A percentile compares a stretch with the other conserved stretches of the same genome.
These are phyloP conservation scores for Pterois miles DNA, from an alignment of 2,797 vertebrate species.

Conservation along the genomic window DNA sequence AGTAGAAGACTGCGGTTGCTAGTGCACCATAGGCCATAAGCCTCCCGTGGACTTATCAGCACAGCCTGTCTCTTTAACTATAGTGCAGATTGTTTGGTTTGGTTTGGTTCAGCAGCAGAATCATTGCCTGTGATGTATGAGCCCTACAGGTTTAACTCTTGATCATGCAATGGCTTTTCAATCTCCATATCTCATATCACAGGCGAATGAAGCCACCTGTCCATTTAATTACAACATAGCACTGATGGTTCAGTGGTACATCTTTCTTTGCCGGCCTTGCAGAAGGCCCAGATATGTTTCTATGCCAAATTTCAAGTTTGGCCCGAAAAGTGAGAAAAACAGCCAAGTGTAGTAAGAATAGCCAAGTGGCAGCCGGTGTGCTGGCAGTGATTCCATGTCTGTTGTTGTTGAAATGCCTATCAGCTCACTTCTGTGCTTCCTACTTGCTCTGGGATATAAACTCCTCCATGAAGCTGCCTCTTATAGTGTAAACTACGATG, in stretches of 20 bases:
- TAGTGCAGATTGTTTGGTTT: neutral
- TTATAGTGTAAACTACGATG: neutral
- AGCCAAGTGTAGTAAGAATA: constrained; percentile 44
- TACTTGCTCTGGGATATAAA: constrained; percentile 20
- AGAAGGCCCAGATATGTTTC: constrained; percentile 33
- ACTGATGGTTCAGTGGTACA: neutral
- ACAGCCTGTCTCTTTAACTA: constrained; percentile 13
- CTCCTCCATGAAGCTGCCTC: neutral
- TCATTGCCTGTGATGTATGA: neutral
- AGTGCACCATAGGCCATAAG: constrained; percentile 6
- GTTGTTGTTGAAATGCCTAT: constrained; percentile 36
- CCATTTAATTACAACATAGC: constrained; percentile 30
- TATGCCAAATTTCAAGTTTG: constrained; percentile 41
- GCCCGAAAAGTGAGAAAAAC: constrained; percentile 31
- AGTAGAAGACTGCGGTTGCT: constrained; percentile 20
- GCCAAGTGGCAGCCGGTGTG: constrained; percentile 25
- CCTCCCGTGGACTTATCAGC: constrained; percentile 33
- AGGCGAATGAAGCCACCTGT: constrained; percentile 28
- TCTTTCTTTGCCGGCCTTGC: constrained; percentile 15
- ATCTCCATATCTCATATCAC: constrained; percentile 1
- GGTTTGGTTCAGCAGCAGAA: neutral
- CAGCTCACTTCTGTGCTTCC: constrained; percentile 22
- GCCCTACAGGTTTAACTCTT: neutral
- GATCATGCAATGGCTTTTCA: constrained; percentile 4
- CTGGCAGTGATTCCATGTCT: constrained; percentile 38